These are phyloP conservation scores for Taurulus bubalis DNA, from an alignment of 2,113 vertebrate species.

Conservation along the genomic window DNA sequence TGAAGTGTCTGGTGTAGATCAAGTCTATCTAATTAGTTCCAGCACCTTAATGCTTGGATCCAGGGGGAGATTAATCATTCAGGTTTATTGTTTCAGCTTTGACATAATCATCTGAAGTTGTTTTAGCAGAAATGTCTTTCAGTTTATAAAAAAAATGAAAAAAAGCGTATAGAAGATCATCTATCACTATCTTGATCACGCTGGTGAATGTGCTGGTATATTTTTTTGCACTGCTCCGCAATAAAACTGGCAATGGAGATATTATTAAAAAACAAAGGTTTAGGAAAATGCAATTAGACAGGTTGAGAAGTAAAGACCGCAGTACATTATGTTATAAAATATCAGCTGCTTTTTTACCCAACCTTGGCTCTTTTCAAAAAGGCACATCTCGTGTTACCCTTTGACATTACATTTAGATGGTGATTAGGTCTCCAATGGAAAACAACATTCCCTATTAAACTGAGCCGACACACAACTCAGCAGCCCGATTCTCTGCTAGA, in stretches of 20 bases:
- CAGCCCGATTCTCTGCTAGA: not conserved
- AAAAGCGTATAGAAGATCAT: slow-evolving; percentile 50
- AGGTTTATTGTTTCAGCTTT: slow-evolving; percentile 55
- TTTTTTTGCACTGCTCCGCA: slow-evolving; percentile 20
- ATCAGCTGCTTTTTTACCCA: slow-evolving; percentile 1
- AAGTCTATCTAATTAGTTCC: slow-evolving; percentile 33
- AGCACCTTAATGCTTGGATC: slow-evolving; percentile 30
- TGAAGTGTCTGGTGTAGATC: not conserved
- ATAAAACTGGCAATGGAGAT: slow-evolving; percentile 38
- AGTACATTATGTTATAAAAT: slow-evolving; percentile 5
- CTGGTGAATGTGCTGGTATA: not conserved
- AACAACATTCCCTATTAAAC: not conserved
- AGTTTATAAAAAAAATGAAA: slow-evolving; percentile 28
- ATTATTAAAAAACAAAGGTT: slow-evolving; percentile 29
- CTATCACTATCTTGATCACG: slow-evolving; percentile 58
- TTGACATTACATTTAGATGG: slow-evolving; percentile 24
- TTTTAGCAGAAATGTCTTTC: slow-evolving; percentile 28
- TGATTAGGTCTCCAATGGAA: not conserved
- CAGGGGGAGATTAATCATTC: slow-evolving; percentile 40
- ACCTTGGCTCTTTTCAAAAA: slow-evolving; percentile 36
- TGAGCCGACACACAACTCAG: not conserved
- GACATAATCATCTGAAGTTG: slow-evolving; percentile 51
- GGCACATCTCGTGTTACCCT: slow-evolving; percentile 40
- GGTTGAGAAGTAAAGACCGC: not conserved
- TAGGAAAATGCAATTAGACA: slow-evolving; percentile 24